phyloP scores from a whole-genome alignment of 2,797 vertebrate genomes.

The Myiothlypis coronata region DNA sequence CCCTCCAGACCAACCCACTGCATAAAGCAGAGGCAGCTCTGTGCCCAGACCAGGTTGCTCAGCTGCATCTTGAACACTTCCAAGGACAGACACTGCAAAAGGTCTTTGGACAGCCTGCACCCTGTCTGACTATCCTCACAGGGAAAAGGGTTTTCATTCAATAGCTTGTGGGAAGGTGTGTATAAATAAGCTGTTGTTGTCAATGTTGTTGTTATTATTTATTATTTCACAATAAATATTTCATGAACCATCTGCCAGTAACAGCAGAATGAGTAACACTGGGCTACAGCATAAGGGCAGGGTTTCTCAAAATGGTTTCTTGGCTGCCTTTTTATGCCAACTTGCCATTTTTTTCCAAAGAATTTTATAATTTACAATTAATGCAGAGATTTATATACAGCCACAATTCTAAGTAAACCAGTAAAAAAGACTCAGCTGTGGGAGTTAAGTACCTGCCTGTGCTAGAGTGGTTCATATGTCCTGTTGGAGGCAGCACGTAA shows the following conservation, averaged over 20 bases:
- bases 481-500: neutral
- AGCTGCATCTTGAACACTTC: accelerated
- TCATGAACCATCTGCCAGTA: slow-evolving; percentile 12
- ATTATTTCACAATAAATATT: slow-evolving; percentile 41
- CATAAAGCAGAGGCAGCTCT: neutral
- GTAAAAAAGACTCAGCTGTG: neutral
- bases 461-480: neutral
- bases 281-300: neutral
- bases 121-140: neutral
- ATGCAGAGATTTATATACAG: neutral
- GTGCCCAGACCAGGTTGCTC: neutral
- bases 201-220: neutral
- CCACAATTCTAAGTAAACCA: neutral
- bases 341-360: neutral
- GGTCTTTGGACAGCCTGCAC: neutral
- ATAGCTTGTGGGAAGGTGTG: neutral
- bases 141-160: neutral
- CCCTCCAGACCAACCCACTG: neutral
- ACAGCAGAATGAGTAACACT: neutral
- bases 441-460: neutral
- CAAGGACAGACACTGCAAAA: neutral
- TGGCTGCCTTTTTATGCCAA: neutral
- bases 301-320: neutral
- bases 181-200: neutral
- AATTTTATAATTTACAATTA: neutral